Evolutionary conservation across 2,113 vertebrate species (phyloP).

Genomic region (Tricholaema leucomelas): DNA sequence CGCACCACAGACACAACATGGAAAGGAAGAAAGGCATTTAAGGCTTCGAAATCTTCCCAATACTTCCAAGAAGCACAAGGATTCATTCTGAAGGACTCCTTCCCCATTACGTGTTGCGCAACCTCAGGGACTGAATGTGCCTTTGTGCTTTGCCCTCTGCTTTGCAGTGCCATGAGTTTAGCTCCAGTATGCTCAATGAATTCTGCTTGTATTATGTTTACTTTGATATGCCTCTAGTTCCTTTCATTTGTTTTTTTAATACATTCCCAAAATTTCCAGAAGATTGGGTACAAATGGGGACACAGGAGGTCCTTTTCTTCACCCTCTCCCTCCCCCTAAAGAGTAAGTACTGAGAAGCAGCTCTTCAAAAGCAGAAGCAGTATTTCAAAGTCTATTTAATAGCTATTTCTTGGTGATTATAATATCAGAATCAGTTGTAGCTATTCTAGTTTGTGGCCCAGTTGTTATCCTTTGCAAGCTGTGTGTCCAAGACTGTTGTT

Average conservation of each 20-base stretch:
- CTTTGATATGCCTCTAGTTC: slow-evolving; percentile 23
- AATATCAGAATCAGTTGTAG: not conserved
- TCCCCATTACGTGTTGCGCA: slow-evolving; percentile 15
- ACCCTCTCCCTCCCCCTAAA: not conserved
- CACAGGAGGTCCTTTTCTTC: not conserved
- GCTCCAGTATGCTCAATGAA: slow-evolving; percentile 19
- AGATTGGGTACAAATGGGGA: not conserved
- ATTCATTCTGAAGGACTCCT: slow-evolving; percentile 27
- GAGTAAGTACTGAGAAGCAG: not conserved
- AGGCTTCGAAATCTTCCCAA: slow-evolving; percentile 6
- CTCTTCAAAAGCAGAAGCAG: not conserved
- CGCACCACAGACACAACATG: not conserved
- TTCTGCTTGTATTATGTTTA: slow-evolving; percentile 38
- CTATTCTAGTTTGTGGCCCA: not conserved
- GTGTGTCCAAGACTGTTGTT: not conserved
- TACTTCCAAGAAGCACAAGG: slow-evolving; percentile 18
- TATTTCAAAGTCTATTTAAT: not conserved
- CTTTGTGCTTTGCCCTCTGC: slow-evolving; percentile 48
- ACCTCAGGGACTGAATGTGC: slow-evolving; percentile 37
- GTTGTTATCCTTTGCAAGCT: not conserved
- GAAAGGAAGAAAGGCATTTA: slow-evolving; percentile 11
- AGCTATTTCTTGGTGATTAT: not conserved
- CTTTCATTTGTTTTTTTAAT: not conserved
- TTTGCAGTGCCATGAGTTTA: slow-evolving; percentile 14
- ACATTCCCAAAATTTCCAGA: not conserved